Conservation (phyloP, 2,797 vertebrate genomes). For the Enteromius argenteus region DNA sequence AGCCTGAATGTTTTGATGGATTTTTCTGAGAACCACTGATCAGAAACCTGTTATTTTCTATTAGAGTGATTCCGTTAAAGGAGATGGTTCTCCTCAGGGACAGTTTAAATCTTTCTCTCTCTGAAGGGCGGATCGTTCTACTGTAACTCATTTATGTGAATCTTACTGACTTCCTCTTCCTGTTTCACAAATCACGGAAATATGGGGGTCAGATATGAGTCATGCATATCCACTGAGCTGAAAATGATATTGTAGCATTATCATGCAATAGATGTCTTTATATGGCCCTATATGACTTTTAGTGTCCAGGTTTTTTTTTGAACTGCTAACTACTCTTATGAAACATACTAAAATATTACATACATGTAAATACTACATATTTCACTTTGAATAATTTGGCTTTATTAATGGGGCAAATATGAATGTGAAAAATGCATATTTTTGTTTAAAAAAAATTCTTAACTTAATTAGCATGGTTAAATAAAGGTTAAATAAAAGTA, state of each 20-base stretch:
- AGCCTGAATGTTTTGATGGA: constrained; percentile 46
- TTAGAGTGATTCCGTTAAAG: constrained; percentile 23
- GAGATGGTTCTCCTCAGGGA: constrained; percentile 18
- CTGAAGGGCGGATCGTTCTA: constrained; percentile 15
- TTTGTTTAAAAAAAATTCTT: no score
- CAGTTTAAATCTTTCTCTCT: constrained; percentile 38
- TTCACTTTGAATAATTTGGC: neutral
- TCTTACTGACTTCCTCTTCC: constrained; percentile 37
- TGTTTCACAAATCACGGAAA: constrained; percentile 45
- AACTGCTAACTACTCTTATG: neutral
- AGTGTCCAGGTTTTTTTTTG: neutral
- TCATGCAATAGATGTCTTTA: neutral
- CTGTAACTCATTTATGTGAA: constrained; percentile 39
- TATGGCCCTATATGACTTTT: neutral
- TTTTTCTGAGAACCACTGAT: constrained; percentile 39
- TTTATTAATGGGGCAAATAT: neutral
- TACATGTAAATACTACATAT: neutral
- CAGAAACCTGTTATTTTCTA: constrained; percentile 40
- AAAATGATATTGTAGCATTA: constrained; percentile 13
- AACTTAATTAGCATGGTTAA: no score
- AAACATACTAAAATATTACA: neutral
- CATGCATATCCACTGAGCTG: constrained; percentile 15
- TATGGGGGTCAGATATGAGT: constrained; percentile 32
- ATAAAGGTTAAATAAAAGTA: no score
- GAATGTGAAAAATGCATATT: neutral